A percentile compares a stretch with the other conserved stretches of the same genome.
These are phyloP conservation scores for Drosophila acutilabella DNA, from an alignment of 2,888 invertebrate species.

Conservation along the genomic window DNA sequence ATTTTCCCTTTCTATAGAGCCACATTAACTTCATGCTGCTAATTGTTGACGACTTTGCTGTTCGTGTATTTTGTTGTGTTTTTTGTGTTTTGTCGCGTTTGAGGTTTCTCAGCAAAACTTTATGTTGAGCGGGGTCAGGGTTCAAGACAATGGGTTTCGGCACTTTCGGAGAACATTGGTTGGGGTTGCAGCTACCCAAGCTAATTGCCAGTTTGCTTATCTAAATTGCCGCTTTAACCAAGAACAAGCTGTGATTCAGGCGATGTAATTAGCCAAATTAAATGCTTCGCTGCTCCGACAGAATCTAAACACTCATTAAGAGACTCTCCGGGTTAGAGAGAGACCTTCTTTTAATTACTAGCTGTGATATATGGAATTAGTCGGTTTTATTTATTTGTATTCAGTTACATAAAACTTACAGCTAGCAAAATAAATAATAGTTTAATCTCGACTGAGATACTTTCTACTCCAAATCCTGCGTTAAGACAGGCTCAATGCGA, in stretches of 20 bases:
- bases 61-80: constrained; percentile 11
- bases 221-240: constrained; percentile 80
- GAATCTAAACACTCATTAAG: constrained; percentile 46
- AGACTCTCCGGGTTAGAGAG: neutral
- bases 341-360: neutral
- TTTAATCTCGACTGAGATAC: neutral
- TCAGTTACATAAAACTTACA: constrained; percentile 20
- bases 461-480: constrained; percentile 41
- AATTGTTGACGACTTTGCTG: constrained; percentile 53
- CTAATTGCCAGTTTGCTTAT: constrained; percentile 79
- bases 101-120: constrained; percentile 51
- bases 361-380: constrained; percentile 10
- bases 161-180: constrained; percentile 38
- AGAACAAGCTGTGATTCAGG: constrained; percentile 69
- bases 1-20: constrained; percentile 23
- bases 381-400: neutral
- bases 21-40: constrained; percentile 29
- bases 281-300: constrained; percentile 74
- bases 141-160: constrained; percentile 71
- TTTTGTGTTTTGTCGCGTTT: constrained; percentile 6
- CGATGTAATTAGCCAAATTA: constrained; percentile 74
- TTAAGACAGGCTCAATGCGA: constrained; percentile 27
- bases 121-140: constrained; percentile 79
- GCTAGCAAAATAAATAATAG: constrained; percentile 58
- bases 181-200: constrained; percentile 36